phyloP scores from a whole-genome alignment of 2,888 invertebrate genomes.

The Tethea ocularis region DNA sequence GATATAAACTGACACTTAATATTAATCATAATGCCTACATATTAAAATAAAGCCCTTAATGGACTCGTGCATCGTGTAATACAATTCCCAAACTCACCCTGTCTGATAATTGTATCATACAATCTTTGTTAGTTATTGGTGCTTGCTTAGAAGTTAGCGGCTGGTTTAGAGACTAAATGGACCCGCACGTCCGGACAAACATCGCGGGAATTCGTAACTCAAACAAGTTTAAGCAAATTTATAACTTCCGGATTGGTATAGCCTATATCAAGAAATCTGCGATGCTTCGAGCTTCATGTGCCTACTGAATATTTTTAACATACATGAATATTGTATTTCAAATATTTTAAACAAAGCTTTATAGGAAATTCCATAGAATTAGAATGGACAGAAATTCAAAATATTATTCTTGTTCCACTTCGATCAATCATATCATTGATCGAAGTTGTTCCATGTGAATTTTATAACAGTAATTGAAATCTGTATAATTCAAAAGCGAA shows the following conservation, averaged over 20 bases:
- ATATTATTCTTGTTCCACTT: no score
- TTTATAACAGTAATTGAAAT: constrained; percentile 3
- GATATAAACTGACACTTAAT: no score
- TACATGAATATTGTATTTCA: no score
- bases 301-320: constrained; percentile 14
- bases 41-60: no score
- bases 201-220: constrained; percentile 76
- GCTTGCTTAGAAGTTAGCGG: constrained; percentile 68
- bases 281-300: constrained; percentile 44
- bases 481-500: constrained; percentile 41
- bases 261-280: constrained; percentile 60
- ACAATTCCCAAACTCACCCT: constrained; percentile 18
- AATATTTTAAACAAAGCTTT: no score
- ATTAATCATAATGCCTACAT: no score
- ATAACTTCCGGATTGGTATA: constrained; percentile 76
- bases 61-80: no score
- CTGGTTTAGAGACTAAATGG: constrained; percentile 75
- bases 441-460: no score
- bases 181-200: constrained; percentile 80
- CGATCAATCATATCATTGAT: no score
- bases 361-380: no score
- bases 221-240: constrained; percentile 81
- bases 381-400: no score
- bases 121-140: constrained; percentile 58
- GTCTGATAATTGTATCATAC: constrained; percentile 52